A percentile compares a stretch with the other conserved stretches of the same genome.
Conservation (phyloP, 2,797 vertebrate genomes). For the Darevskia nairensis region DNA sequence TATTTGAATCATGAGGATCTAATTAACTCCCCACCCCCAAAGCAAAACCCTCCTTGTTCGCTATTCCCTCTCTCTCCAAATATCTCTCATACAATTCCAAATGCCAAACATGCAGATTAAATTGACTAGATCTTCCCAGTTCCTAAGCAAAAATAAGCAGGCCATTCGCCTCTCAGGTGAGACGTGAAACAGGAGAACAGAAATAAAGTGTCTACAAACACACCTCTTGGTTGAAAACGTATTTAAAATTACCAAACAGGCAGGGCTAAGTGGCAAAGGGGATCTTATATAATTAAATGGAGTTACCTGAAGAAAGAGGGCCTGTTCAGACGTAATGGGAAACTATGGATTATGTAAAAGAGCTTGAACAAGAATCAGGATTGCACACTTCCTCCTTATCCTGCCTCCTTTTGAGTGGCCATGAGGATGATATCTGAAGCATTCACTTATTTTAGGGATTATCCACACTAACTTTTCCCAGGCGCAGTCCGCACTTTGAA, state of each 20-base stretch:
- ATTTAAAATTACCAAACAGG: neutral
- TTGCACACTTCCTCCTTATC: neutral
- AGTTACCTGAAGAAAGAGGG: neutral
- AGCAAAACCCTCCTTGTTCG: conserved; percentile 4
- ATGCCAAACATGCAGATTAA: conserved; percentile 24
- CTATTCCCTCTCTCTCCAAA: neutral
- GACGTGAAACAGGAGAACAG: neutral
- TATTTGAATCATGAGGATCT: conserved; percentile 13
- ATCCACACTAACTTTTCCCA: too few species aligned
- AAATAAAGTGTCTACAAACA: neutral
- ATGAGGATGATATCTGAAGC: neutral
- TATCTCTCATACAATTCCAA: neutral
- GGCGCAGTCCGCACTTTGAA: too few species aligned
- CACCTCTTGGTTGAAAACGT: neutral
- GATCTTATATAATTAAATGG: neutral
- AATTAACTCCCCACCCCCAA: conserved; percentile 26
- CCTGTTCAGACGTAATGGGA: neutral
- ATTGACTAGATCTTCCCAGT: neutral
- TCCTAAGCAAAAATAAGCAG: neutral
- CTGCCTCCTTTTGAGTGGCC: neutral
- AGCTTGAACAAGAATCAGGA: too few species aligned
- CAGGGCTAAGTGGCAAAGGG: neutral
- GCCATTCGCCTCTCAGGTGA: neutral
- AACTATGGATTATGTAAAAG: neutral
- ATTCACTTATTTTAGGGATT: too few species aligned